phyloP scores from a whole-genome alignment of 2,888 invertebrate species.

The Drosophila meridiana region DNA sequence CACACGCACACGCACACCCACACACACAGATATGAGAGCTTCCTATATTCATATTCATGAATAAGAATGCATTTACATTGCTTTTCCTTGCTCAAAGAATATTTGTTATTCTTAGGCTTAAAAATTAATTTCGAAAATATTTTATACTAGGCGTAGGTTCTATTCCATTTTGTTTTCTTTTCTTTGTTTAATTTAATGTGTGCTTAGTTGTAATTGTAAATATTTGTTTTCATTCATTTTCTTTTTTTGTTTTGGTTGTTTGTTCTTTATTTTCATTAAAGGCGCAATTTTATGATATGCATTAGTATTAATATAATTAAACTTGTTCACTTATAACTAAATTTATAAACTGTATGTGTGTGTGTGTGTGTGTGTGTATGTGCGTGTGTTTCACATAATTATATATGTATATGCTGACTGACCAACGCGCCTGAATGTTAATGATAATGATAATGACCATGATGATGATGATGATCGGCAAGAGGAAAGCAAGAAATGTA shows the following conservation, averaged over 20 bases:
- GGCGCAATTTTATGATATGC: conserved; percentile 85
- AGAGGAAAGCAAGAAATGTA: conserved; percentile 80
- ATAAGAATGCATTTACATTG: conserved; percentile 45
- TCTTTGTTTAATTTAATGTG: conserved; percentile 32
- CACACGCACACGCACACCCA: conserved; percentile 1
- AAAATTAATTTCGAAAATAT: conserved; percentile 77
- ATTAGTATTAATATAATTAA: conserved; percentile 81
- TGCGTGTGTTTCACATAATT: conserved; percentile 10
- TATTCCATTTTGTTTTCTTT: conserved; percentile 53
- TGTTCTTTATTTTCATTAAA: conserved; percentile 69
- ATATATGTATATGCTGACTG: background rate
- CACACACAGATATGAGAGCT: conserved; percentile 14
- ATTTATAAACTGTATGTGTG: conserved; percentile 26
- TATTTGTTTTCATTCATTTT: conserved; percentile 47
- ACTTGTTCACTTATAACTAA: conserved; percentile 55
- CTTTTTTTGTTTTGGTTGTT: conserved; percentile 44
- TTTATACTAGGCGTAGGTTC: conserved; percentile 66
- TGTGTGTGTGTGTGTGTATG: conserved; percentile 29
- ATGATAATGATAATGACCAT: conserved; percentile 16
- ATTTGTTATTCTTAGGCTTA: conserved; percentile 56
- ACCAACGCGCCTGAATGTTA: conserved; percentile 23
- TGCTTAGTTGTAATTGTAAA: conserved; percentile 75
- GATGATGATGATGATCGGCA: conserved; percentile 50
- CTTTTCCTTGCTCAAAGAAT: conserved; percentile 39
- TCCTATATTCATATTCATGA: conserved; percentile 19